Percentiles rank a stretch among this genome's conserved stretches.
phyloP scores from a whole-genome alignment of 2,113 vertebrate genomes.

The Mirounga angustirostris region DNA sequence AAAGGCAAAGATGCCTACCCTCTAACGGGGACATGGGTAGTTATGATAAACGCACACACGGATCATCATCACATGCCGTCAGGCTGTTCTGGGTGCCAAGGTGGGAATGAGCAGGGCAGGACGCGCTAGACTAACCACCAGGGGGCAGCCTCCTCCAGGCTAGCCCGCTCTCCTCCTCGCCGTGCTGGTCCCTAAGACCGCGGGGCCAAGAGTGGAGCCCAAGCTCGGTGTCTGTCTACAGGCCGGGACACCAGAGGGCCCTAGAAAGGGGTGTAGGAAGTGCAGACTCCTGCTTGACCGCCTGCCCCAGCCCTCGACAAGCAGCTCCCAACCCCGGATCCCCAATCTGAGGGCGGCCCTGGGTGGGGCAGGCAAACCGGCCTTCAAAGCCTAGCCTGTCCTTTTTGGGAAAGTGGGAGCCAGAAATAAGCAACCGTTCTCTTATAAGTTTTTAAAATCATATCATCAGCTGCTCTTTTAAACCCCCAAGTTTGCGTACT shows the following conservation, averaged over 20 bases:
- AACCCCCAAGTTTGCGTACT: not conserved
- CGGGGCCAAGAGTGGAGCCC: not conserved
- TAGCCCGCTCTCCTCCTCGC: not conserved
- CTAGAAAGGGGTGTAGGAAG: not conserved
- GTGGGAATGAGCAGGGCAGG: not conserved
- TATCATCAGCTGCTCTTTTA: not conserved
- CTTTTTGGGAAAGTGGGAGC: not conserved
- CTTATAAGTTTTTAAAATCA: not conserved
- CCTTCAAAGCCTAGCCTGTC: not conserved
- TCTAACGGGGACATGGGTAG: not conserved
- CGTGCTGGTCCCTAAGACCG: not conserved
- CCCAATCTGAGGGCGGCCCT: not conserved
- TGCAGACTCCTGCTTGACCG: no score
- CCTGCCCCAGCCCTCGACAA: not conserved
- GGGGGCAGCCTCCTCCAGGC: constrained; percentile 15
- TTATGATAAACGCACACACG: not conserved
- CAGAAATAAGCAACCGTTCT: not conserved
- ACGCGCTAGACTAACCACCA: not conserved
- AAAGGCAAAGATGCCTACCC: not conserved
- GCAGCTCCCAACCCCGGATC: no score
- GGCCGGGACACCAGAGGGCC: not conserved
- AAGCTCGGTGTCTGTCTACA: not conserved
- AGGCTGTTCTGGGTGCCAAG: not conserved
- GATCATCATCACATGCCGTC: no score
- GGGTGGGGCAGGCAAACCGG: no score